Evolutionary conservation across 1,140 invertebrate genomes (phyloP).

Genomic region (Brachionus rotundiformis): DNA sequence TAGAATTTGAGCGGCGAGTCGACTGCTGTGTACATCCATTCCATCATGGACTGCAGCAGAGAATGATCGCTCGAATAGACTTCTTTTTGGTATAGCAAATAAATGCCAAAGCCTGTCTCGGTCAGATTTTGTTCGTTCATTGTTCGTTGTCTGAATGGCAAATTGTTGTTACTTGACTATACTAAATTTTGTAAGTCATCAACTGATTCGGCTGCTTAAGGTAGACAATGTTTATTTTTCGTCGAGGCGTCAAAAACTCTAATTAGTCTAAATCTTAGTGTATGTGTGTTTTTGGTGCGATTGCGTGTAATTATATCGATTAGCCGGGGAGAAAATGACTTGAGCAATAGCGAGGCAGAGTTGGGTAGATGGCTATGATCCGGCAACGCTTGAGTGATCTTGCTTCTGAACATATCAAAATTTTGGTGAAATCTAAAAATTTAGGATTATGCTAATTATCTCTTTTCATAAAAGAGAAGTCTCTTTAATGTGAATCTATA

Average conservation of each 20-base stretch:
- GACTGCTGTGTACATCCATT: constrained; percentile 36
- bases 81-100: constrained; percentile 51
- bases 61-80: constrained; percentile 40
- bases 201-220: neutral
- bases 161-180: neutral
- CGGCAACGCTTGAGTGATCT: neutral
- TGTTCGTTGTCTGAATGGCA: neutral
- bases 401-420: too few species aligned
- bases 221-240: constrained; percentile 20
- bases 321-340: neutral
- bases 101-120: neutral
- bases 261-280: constrained; percentile 1
- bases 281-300: neutral
- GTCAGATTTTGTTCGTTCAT: neutral
- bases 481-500: too few species aligned
- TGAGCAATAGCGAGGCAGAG: neutral
- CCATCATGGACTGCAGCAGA: constrained; percentile 38
- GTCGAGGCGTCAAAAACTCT: neutral
- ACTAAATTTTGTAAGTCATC: constrained; percentile 5
- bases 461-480: too few species aligned
- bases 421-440: too few species aligned
- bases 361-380: neutral
- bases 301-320: neutral
- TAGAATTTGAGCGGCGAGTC: constrained; percentile 32
- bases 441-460: too few species aligned